Evolutionary conservation across 2,113 vertebrate genomes (phyloP), one percentile per base, ranked within the genome.

Genomic region (Athene noctua): DNA sequence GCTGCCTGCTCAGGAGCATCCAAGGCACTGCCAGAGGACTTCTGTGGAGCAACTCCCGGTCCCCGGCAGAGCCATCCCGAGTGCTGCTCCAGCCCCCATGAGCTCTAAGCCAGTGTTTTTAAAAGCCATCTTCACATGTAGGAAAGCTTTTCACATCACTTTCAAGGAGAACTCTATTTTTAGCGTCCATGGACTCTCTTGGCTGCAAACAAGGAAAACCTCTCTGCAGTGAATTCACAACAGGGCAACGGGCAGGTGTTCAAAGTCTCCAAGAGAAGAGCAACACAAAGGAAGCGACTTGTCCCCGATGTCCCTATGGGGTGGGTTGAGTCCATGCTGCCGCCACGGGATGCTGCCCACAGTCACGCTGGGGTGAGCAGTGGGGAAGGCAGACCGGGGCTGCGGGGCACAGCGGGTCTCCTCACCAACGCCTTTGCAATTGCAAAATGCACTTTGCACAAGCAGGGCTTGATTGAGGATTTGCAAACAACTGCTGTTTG

Each of bases 101-200:
- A 92, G 27, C 83, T 80, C 68, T 13, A 55, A 85, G 32, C 44
- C 1, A 0, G 2, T 40, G 18, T 62, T 93, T 90, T 87, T 46
- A 65, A 90, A 52, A 93, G 32, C 44, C 57, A 32, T 86, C 80
- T 79, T 84, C 75, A 27, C 42, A 25, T 1, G 13, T 6, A 30
- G 38, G 44, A 54, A 67, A 93, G 77, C 88, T 91, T 96, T 79
- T 58, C 68, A 81, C 57, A 78, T 89, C 94, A 72, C 92, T 88
- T 94, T 83, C 77, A 71, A 89, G 94, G 77, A 84, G 58, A 6
- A 7, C 73, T 84, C 83, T 95, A 72, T 96, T 96, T 95, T 96
- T 91, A 96, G 91, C 88, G 32, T 6, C 71, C 1, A 1, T 21
- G 34, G 68, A 54, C 80, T 84, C 79, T 92, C 61, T 63, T 52